Evolutionary conservation across 2,113 vertebrate species (phyloP).

Genomic region (Chloropsis hardwickii): DNA sequence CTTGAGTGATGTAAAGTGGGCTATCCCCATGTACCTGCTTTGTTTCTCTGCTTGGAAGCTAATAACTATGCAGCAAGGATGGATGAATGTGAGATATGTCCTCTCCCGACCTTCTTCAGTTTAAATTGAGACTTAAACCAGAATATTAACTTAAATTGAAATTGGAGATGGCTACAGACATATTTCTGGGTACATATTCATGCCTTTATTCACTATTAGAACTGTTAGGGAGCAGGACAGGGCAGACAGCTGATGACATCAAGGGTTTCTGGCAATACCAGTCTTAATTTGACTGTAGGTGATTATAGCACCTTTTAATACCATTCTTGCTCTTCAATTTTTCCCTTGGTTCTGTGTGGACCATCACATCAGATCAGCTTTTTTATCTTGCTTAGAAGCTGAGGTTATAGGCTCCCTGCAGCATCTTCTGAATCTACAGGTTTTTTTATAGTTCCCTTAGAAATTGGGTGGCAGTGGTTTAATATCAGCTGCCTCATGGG

Average conservation of each 20-base stretch:
- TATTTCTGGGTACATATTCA: neutral
- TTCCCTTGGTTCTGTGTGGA: neutral
- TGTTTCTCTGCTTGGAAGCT: neutral
- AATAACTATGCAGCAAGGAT: neutral
- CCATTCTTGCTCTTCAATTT: neutral
- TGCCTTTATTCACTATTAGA: neutral
- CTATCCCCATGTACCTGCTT: neutral
- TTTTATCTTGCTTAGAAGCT: neutral
- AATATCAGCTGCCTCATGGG: neutral
- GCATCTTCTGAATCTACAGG: neutral
- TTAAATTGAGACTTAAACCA: neutral
- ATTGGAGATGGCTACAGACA: neutral
- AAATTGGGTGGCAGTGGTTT: neutral
- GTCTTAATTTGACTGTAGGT: neutral
- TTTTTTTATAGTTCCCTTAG: neutral
- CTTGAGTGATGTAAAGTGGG: neutral
- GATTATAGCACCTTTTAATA: neutral
- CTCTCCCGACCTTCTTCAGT: neutral
- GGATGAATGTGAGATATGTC: neutral
- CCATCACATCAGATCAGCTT: neutral
- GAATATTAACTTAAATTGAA: neutral
- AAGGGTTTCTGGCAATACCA: neutral
- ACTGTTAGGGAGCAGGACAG: neutral
- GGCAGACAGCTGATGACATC: neutral
- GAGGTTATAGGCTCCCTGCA: neutral